Conservation (phyloP, 2,113 vertebrate genomes). For the Apteryx owenii region DNA sequence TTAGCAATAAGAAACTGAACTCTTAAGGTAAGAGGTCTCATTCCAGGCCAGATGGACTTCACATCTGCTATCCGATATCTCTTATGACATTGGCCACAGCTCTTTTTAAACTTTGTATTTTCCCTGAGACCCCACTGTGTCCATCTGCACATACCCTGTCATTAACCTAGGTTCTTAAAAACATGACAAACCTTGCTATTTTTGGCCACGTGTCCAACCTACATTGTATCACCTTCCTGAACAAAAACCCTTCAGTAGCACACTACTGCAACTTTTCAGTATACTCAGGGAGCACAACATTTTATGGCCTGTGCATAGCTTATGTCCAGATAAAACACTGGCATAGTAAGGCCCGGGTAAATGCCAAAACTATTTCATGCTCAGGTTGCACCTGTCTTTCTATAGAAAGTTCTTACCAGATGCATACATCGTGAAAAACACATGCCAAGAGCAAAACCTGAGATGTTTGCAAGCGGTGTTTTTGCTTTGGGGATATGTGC, state of each 20-base stretch:
- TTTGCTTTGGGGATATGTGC: neutral
- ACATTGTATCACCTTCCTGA: neutral
- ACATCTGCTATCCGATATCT: neutral
- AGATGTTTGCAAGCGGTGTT: neutral
- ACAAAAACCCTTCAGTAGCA: neutral
- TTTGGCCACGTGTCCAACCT: neutral
- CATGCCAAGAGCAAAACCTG: neutral
- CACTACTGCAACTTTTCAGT: neutral
- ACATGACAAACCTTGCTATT: neutral
- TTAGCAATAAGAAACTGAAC: neutral
- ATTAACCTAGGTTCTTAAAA: constrained; percentile 1
- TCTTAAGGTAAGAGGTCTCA: neutral
- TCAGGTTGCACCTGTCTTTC: neutral
- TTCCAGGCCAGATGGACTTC: neutral
- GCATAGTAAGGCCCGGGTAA: too few species aligned
- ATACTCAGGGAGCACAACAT: neutral
- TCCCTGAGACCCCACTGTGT: neutral
- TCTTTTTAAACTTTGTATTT: neutral
- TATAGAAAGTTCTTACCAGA: neutral
- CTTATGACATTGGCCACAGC: rapidly evolving
- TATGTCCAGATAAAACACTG: neutral
- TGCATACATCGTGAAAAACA: neutral
- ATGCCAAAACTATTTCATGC: neutral
- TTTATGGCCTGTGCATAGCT: neutral
- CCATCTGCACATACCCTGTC: neutral